A percentile compares a stretch with the other conserved stretches of the same genome.
These are phyloP conservation scores for Drosophila rhopaloa DNA, from an alignment of 1,140 invertebrate species.

Conservation along the genomic window DNA sequence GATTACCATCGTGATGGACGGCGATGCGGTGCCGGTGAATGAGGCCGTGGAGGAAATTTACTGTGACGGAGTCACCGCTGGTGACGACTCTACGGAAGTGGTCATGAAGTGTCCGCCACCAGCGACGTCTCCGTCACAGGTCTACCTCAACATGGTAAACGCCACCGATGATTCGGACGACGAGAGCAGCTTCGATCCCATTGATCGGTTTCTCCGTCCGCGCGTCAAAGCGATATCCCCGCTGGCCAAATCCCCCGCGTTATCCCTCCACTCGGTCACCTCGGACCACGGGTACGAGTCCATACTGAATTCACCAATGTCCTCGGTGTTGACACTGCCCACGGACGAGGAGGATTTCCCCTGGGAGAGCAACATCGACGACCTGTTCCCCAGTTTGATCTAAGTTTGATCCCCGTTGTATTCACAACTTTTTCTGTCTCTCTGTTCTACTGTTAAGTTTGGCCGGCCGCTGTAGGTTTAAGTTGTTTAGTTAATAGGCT, in stretches of 20 bases:
- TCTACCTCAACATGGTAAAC: constrained; percentile 84
- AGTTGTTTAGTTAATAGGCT: constrained; percentile 51
- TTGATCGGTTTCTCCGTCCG: constrained; percentile 77
- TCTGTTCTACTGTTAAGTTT: constrained; percentile 56
- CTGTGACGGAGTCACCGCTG: constrained; percentile 69
- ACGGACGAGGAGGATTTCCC: constrained; percentile 64
- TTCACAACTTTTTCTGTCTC: constrained; percentile 28
- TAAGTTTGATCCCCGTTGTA: constrained; percentile 52
- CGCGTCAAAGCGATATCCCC: constrained; percentile 77
- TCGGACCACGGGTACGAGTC: constrained; percentile 88
- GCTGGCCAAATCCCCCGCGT: constrained; percentile 73
- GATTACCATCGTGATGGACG: constrained; percentile 89
- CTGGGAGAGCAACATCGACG: constrained; percentile 77
- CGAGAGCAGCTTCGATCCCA: constrained; percentile 74
- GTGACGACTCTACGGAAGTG: constrained; percentile 55
- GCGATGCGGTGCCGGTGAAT: constrained; percentile 86
- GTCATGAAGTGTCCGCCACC: constrained; percentile 81
- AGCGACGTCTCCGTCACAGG: constrained; percentile 81
- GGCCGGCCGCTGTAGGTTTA: constrained; percentile 63
- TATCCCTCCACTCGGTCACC: constrained; percentile 72
- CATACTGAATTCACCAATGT: constrained; percentile 85
- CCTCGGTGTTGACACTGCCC: constrained; percentile 36
- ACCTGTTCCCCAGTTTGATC: constrained; percentile 77
- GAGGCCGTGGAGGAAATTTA: constrained; percentile 85
- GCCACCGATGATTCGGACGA: constrained; percentile 85